These are phyloP conservation scores for Morpho helenor DNA, from an alignment of 2,888 invertebrate genomes.

Conservation along the genomic window DNA sequence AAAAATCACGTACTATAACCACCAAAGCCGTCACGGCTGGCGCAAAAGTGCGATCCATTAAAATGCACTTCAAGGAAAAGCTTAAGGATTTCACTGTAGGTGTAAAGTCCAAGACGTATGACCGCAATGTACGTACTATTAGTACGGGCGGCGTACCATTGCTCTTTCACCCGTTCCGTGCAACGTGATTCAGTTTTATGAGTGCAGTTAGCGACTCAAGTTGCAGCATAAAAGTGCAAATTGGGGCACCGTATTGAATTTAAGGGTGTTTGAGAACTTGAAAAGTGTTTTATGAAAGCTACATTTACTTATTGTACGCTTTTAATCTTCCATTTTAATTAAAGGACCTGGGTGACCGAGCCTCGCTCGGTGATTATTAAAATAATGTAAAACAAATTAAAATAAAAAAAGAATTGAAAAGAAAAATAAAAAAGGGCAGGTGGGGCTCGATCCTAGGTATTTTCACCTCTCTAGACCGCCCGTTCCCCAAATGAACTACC, in stretches of 20 bases:
- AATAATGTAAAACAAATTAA: no score
- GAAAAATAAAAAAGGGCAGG: no score
- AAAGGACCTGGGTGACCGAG: no score
- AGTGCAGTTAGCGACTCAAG: conserved; percentile 16
- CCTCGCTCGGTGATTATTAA: no score
- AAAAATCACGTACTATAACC: no score
- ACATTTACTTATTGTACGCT: background rate
- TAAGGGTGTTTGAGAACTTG: background rate
- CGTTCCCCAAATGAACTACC: no score
- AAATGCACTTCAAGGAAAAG: background rate
- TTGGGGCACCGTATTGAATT: conserved; percentile 3
- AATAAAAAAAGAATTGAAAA: no score
- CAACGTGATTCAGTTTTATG: conserved; percentile 24
- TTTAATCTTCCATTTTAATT: no score
- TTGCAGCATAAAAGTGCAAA: conserved; percentile 9
- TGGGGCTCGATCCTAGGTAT: no score
- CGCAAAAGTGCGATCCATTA: no score
- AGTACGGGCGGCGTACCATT: conserved; percentile 7
- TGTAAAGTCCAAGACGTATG: conserved; percentile 5
- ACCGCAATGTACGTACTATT: conserved; percentile 6
- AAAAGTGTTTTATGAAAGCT: background rate
- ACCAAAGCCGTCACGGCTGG: no score
- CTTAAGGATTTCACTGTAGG: conserved; percentile 2
- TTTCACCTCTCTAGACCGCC: no score
- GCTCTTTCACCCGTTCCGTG: conserved; percentile 13